A percentile compares a stretch with the other conserved stretches of the same genome.
These are phyloP conservation scores for Limnephilus rhombicus DNA, from an alignment of 2,888 invertebrate species.

Conservation along the genomic window DNA sequence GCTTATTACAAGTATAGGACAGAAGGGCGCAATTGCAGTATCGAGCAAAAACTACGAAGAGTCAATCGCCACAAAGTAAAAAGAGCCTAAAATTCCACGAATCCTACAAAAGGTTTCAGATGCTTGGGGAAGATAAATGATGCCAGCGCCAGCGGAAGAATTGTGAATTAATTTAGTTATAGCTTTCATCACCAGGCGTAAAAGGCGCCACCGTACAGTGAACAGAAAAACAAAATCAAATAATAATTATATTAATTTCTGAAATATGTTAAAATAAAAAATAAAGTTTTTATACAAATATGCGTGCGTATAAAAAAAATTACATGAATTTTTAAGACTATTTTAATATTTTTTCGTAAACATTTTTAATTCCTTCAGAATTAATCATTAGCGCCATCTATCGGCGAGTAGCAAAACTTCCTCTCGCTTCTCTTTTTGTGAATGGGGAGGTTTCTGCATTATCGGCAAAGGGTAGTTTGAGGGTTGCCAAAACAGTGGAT, in stretches of 20 bases:
- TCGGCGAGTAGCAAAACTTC: slow-evolving; percentile 41
- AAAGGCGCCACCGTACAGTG: slow-evolving; percentile 12
- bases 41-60: neutral
- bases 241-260: neutral
- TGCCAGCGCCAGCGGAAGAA: neutral
- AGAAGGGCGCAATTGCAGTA: slow-evolving; percentile 3
- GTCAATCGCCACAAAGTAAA: neutral
- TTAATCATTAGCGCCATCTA: slow-evolving; percentile 18
- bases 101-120: neutral
- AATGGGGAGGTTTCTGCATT: neutral
- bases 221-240: neutral
- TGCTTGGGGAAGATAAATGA: neutral
- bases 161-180: neutral
- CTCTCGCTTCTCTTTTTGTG: neutral
- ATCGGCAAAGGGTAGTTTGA: slow-evolving; percentile 11
- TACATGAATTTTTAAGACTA: no score
- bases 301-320: no score
- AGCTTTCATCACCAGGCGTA: neutral
- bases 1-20: slow-evolving; percentile 51
- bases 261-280: neutral
- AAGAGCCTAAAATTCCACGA: neutral
- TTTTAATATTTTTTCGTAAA: no score
- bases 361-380: neutral
- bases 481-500: neutral
- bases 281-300: neutral